Percentiles rank a stretch among this genome's conserved stretches.
These are phyloP conservation scores for Anarsia innoxiella DNA, from an alignment of 2,888 invertebrate species.

Conservation along the genomic window DNA sequence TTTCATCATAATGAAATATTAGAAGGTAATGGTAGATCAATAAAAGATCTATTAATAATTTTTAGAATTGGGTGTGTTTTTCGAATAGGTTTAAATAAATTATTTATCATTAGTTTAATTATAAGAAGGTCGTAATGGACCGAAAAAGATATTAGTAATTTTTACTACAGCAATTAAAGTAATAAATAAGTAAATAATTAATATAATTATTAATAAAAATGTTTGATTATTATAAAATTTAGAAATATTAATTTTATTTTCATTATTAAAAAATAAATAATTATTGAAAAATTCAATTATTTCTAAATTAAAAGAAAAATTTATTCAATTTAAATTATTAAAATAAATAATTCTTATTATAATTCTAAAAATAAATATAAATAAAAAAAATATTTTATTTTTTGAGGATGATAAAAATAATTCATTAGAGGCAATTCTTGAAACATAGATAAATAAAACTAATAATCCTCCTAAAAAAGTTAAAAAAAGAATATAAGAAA, in stretches of 20 bases:
- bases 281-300: slow-evolving; percentile 28
- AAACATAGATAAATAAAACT: slow-evolving; percentile 79
- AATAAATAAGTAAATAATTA: slow-evolving; percentile 77
- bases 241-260: slow-evolving; percentile 61
- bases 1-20: slow-evolving; percentile 81
- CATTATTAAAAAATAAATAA: slow-evolving; percentile 38
- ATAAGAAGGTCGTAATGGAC: slow-evolving; percentile 59
- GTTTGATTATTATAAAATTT: slow-evolving; percentile 73
- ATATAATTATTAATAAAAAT: slow-evolving; percentile 62
- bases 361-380: slow-evolving; percentile 28
- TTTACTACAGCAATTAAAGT: slow-evolving; percentile 75
- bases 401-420: slow-evolving; percentile 55
- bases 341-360: slow-evolving; percentile 13
- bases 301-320: slow-evolving; percentile 36
- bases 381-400: slow-evolving; percentile 28
- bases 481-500: slow-evolving; percentile 77
- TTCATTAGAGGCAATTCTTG: slow-evolving; percentile 78
- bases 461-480: slow-evolving; percentile 78
- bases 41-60: slow-evolving; percentile 75
- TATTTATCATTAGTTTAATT: slow-evolving; percentile 59
- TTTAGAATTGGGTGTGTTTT: slow-evolving; percentile 65
- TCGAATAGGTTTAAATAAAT: slow-evolving; percentile 51
- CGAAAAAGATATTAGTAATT: slow-evolving; percentile 73
- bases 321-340: slow-evolving; percentile 42
- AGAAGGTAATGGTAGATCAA: slow-evolving; percentile 75